phyloP scores from a whole-genome alignment of 2,113 vertebrate species.

The Tichodroma muraria region DNA sequence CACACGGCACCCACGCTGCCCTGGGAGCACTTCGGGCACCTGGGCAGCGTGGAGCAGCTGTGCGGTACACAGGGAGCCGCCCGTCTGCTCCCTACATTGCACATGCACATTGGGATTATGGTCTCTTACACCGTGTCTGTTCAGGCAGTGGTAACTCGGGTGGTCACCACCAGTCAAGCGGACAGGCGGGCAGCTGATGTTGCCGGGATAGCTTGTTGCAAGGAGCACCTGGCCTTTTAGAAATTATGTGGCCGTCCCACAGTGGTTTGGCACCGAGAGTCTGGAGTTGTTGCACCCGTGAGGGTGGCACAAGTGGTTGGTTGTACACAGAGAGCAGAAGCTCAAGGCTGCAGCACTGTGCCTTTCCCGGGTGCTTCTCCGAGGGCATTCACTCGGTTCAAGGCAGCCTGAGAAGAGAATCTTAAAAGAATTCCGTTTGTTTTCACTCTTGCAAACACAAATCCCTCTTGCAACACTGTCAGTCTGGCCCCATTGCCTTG shows the following conservation, averaged over 20 bases:
- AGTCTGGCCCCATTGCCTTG: not conserved
- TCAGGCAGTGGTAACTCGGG: not conserved
- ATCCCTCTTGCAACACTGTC: not conserved
- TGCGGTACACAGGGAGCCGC: not conserved
- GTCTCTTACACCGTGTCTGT: not conserved
- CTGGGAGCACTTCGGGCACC: not conserved
- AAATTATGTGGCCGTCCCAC: not conserved
- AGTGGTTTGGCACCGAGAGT: not conserved
- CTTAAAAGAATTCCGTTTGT: not conserved
- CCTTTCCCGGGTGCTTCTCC: not conserved
- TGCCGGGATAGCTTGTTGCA: not conserved
- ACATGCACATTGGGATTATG: fast-evolving
- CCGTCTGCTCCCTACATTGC: fast-evolving
- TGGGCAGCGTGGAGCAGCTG: not conserved
- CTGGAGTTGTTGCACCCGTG: not conserved
- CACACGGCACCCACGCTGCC: not conserved
- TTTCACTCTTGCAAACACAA: not conserved
- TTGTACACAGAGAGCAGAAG: not conserved
- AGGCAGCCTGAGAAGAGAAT: not conserved
- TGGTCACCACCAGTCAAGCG: not conserved
- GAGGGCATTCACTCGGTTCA: not conserved
- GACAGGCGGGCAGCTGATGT: not conserved
- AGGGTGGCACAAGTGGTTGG: not conserved
- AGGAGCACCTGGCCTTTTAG: not conserved
- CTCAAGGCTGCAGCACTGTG: not conserved